Percentiles rank a stretch among this genome's conserved stretches.
Conservation (phyloP, 2,113 vertebrate genomes). For the Podarcis raffonei region DNA sequence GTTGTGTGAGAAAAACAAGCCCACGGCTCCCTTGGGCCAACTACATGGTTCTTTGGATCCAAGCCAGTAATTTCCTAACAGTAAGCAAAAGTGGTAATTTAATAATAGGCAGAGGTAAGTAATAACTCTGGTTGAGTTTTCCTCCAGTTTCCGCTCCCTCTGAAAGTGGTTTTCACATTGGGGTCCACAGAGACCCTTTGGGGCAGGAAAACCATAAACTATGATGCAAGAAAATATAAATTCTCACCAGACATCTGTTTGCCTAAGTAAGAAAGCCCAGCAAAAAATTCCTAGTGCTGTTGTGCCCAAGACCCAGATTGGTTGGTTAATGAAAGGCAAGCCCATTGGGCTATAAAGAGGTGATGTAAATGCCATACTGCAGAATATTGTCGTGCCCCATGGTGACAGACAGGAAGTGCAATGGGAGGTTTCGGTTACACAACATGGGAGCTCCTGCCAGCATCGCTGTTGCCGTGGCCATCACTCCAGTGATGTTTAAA, state of each 20-base stretch:
- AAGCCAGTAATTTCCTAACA: conserved; percentile 26
- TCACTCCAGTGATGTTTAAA: not conserved
- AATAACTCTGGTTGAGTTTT: conserved; percentile 23
- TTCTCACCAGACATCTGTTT: conserved; percentile 30
- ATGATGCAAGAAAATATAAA: conserved; percentile 16
- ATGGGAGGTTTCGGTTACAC: not conserved
- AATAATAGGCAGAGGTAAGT: conserved; percentile 26
- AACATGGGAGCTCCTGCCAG: not conserved
- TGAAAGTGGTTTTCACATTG: conserved; percentile 34
- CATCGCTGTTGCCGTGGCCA: not conserved
- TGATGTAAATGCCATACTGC: not conserved
- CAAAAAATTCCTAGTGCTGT: not conserved
- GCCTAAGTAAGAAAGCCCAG: conserved; percentile 12
- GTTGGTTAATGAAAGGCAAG: not conserved
- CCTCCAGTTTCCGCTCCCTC: conserved; percentile 16
- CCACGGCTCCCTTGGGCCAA: not conserved
- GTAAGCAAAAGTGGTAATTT: conserved; percentile 34
- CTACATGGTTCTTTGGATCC: not conserved
- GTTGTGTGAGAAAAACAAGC: not conserved
- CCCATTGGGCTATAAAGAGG: not conserved
- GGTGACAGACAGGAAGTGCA: not conserved
- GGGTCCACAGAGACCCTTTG: conserved; percentile 8
- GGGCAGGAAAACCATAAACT: conserved; percentile 20
- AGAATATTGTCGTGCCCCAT: not conserved
- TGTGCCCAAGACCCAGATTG: not conserved